Percentiles rank a stretch among this genome's conserved stretches.
Evolutionary conservation across 2,113 vertebrate species (phyloP).

Genomic region (Donacobius atricapilla): DNA sequence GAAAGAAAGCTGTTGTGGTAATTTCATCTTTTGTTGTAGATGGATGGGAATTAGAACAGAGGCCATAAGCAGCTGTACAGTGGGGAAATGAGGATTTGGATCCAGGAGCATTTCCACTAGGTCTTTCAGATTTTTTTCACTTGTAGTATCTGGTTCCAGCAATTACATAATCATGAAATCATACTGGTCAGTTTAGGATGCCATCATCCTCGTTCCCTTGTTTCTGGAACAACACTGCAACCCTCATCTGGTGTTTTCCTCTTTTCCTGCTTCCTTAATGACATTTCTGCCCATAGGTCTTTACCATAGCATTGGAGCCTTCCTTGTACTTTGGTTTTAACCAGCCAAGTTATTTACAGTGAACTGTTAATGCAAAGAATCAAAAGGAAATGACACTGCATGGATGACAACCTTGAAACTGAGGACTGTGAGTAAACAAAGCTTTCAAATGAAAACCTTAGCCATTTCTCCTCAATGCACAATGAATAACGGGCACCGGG

Average conservation of each 20-base stretch:
- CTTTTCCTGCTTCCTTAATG: background rate
- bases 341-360: background rate
- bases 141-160: background rate
- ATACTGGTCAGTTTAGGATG: background rate
- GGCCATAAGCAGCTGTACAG: background rate
- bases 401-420: conserved; percentile 23
- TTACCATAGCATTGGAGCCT: background rate
- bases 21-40: conserved; percentile 34
- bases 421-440: conserved; percentile 14
- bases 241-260: background rate
- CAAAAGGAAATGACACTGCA: background rate
- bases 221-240: background rate
- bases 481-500: conserved; percentile 1
- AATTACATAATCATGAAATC: background rate
- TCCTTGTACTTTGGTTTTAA: background rate
- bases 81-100: background rate
- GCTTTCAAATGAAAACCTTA: background rate
- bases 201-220: background rate
- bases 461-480: background rate
- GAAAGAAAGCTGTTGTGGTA: conserved; percentile 13
- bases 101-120: background rate
- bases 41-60: background rate
- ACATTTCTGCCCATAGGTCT: background rate
- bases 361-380: background rate
- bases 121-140: background rate